These are phyloP conservation scores for Nothura maculosa DNA, from an alignment of 2,797 vertebrate genomes.

Conservation along the genomic window DNA sequence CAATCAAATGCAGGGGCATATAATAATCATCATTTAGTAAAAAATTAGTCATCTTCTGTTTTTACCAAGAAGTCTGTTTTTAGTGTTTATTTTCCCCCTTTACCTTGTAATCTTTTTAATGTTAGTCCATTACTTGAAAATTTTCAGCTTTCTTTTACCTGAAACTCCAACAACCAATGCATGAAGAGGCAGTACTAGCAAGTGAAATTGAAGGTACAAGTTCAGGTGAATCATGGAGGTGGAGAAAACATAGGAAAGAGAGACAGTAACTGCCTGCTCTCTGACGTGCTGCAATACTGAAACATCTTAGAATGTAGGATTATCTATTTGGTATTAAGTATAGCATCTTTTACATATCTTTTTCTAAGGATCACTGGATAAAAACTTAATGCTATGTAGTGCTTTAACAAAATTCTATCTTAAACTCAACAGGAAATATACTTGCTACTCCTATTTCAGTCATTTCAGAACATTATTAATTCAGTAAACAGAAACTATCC, in stretches of 20 bases:
- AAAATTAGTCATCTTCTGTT: neutral
- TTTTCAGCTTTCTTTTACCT: neutral
- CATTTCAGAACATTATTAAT: neutral
- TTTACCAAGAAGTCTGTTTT: neutral
- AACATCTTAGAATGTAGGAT: too few relatives aligned
- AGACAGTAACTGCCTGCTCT: neutral
- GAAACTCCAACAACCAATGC: neutral
- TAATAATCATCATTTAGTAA: slow-evolving; percentile 1
- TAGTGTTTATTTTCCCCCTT: neutral
- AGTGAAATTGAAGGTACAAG: neutral
- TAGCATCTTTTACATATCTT: neutral
- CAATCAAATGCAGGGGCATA: neutral
- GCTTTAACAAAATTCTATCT: neutral
- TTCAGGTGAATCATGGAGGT: neutral
- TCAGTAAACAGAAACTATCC: neutral
- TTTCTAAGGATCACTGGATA: neutral
- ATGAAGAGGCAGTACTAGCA: neutral
- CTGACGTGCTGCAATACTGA: neutral
- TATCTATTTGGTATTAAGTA: neutral
- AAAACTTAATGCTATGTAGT: neutral
- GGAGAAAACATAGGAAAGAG: neutral
- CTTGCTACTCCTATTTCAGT: neutral
- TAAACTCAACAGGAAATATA: neutral
- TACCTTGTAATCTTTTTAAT: neutral
- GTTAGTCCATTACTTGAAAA: slow-evolving; percentile 8